Percentiles rank a stretch among this genome's conserved stretches.
phyloP scores from a whole-genome alignment of 1,140 invertebrate species.

The Araneus ventricosus region DNA sequence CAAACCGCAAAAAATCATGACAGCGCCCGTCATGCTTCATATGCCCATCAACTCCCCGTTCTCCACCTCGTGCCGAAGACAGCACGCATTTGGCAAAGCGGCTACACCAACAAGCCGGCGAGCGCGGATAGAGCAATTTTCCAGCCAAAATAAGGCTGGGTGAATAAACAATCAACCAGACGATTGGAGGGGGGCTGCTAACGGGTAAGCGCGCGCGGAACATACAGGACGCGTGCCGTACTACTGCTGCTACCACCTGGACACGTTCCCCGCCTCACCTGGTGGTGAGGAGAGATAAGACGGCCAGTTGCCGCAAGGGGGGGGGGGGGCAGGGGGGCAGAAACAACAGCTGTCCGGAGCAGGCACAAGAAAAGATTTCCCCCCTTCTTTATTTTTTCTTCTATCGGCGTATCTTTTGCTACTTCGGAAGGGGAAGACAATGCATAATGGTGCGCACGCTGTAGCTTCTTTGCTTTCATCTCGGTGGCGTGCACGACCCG shows the following conservation, averaged over 20 bases:
- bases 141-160: conserved; percentile 35
- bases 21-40: too few species aligned
- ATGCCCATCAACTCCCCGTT: not conserved
- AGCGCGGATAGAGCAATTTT: conserved; percentile 57
- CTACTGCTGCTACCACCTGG: conserved; percentile 65
- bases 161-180: conserved; percentile 58
- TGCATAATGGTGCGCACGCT: conserved; percentile 57
- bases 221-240: conserved; percentile 72
- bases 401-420: not conserved
- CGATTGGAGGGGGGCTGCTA: conserved; percentile 33
- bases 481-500: conserved; percentile 29
- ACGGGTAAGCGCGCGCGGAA: conserved; percentile 56
- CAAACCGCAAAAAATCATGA: too few species aligned
- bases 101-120: not conserved
- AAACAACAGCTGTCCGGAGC: conserved; percentile 51
- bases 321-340: not conserved
- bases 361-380: conserved; percentile 38
- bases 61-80: not conserved
- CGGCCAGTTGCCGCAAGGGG: conserved; percentile 49
- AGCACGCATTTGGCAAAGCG: not conserved
- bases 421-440: conserved; percentile 26
- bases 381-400: not conserved
- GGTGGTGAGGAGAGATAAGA: conserved; percentile 66
- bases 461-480: not conserved
- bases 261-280: conserved; percentile 50